Conservation (phyloP, 2,888 invertebrate genomes). For the Plebejus melissa region DNA sequence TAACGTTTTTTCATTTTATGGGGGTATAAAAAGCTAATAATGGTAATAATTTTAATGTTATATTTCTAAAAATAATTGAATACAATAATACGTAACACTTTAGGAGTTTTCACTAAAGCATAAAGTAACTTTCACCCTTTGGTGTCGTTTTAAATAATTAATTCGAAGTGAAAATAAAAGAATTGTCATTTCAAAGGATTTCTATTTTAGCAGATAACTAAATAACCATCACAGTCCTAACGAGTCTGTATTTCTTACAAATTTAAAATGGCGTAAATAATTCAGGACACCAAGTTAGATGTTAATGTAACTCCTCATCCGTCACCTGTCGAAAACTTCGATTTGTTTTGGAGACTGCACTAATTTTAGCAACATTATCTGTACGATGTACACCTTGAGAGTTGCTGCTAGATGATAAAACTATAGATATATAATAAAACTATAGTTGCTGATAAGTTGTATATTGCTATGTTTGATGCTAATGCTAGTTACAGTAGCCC, state of each 20-base stretch:
- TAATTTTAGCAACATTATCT: neutral
- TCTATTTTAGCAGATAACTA: neutral
- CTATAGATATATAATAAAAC: too few species aligned
- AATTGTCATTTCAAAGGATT: neutral
- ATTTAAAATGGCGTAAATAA: slow-evolving; percentile 24
- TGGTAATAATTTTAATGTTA: too few species aligned
- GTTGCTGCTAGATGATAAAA: too few species aligned
- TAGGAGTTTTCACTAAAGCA: neutral
- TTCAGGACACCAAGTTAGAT: slow-evolving; percentile 13
- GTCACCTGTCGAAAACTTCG: slow-evolving; percentile 10
- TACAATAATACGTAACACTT: too few species aligned
- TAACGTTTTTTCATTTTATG: too few species aligned
- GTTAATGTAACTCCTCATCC: slow-evolving; percentile 1
- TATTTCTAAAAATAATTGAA: too few species aligned
- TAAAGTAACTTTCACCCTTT: neutral
- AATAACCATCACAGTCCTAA: neutral
- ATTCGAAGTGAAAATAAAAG: neutral
- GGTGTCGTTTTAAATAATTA: neutral
- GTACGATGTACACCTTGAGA: too few species aligned
- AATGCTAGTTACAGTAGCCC: too few species aligned
- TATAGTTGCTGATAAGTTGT: too few species aligned
- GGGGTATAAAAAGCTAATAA: too few species aligned
- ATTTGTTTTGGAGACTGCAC: neutral
- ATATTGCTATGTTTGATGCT: too few species aligned
- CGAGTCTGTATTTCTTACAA: slow-evolving; percentile 5